Evolutionary conservation across 2,888 invertebrate genomes (phyloP), one percentile per base, ranked within the genome.

Genomic region (Hartigia nigra): DNA sequence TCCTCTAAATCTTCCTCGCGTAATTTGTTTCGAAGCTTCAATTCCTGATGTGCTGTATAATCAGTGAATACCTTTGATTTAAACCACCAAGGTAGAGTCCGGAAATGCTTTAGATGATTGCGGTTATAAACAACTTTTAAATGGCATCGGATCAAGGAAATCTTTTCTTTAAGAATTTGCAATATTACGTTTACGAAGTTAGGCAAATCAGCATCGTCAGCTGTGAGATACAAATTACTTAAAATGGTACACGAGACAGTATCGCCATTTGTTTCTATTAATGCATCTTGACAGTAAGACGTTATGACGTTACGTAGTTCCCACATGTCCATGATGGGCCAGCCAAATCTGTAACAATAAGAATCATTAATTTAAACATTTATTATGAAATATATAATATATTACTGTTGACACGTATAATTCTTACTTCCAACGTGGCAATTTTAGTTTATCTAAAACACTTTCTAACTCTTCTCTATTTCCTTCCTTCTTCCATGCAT

Each of bases 31-130:
- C 12, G 77, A 0, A 70, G 69, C 2, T 78, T 78, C 1, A 75
- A 39, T 23, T 69, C 34, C 12, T 79, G 70, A 11, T 77, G 77
- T 4, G 76, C 72, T 12, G 81, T 78, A 39, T 87, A 88, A 79
- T 86, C 84, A 12, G 82, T 78, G 39, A 91, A 84, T 23, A 85
- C 80, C 31, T 81, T 86, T 70, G 89, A 87, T 86, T 92, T 87
- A 87, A 94, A 94, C 91, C 95, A 93, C 95, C 95, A 95, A 70
- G 94, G 92, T 31, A 92, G 90, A 79, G 91, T 92, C 35, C 92
- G 90, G 87, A 93, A 95, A 76, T 93, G 91, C 80, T 93, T 92
- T 78, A 95, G 88, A 75, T 92, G 92, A 77, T 93, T 90, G 84
- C 91, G 93, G 80, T 94, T 92, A 87, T 95, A 95, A 76, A 95